Evolutionary conservation across 1,140 invertebrate species (phyloP).

Genomic region (Papilio dardanus): DNA sequence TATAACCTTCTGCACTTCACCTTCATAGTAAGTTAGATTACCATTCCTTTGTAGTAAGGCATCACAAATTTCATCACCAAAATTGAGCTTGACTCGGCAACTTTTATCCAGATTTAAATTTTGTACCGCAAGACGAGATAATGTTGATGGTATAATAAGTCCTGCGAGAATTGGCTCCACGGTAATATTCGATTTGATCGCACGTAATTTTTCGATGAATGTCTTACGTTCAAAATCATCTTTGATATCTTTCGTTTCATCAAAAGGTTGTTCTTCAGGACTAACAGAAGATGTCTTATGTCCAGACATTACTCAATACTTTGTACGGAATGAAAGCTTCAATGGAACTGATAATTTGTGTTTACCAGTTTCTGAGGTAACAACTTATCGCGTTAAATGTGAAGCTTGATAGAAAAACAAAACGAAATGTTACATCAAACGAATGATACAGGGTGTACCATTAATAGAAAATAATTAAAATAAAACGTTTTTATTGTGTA

Average conservation of each 20-base stretch:
- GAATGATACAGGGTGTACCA: conserved; percentile 8
- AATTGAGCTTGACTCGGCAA: conserved; percentile 82
- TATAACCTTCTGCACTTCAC: conserved; percentile 82
- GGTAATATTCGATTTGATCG: conserved; percentile 74
- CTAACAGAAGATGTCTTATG: conserved; percentile 37
- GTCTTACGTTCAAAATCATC: conserved; percentile 48
- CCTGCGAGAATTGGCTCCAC: conserved; percentile 83
- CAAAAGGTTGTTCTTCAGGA: conserved; percentile 61
- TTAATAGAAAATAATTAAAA: not conserved
- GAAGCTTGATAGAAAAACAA: conserved; percentile 29
- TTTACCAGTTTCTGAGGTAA: conserved; percentile 23
- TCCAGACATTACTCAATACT: conserved; percentile 32
- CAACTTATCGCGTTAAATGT: conserved; percentile 31
- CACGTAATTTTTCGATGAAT: conserved; percentile 56
- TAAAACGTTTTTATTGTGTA: not conserved
- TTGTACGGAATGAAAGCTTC: conserved; percentile 33
- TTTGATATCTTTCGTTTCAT: conserved; percentile 48
- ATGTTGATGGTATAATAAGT: conserved; percentile 80
- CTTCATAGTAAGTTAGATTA: conserved; percentile 75
- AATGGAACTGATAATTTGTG: conserved; percentile 42
- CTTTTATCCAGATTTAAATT: conserved; percentile 85
- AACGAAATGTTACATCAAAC: conserved; percentile 29
- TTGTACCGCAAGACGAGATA: conserved; percentile 80
- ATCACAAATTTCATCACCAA: conserved; percentile 81
- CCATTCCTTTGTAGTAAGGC: conserved; percentile 73